Evolutionary conservation across 2,113 vertebrate genomes (phyloP), one percentile per base, ranked within the genome.

Genomic region (Peucedramus taeniatus): DNA sequence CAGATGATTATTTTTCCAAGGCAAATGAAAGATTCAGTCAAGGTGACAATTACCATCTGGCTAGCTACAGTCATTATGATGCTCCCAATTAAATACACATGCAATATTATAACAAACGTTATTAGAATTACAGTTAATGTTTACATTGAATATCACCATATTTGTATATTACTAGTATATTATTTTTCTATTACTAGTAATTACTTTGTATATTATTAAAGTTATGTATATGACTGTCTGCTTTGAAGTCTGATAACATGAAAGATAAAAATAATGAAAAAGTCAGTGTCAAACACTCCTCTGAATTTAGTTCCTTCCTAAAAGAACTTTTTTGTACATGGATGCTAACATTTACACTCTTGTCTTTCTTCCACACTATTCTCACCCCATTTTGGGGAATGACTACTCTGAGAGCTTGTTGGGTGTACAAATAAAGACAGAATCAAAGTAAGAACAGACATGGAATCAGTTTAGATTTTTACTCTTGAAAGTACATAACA

Each of bases 31-130:
- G 91, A 96, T 82, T 94, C 89, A 95, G 93, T 94, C 88, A 96
- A 96, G 91, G 83, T 97, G 97, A 97, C 96, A 97, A 90, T 96
- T 96, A 90, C 87, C 82, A 95, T 93, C 77, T 93, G 84, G 65
- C 57, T 87, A 79, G 37, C 53, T 87, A 63, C 1, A 2, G 20
- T 54, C 89, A 87, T 82, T 76, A 90, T 6, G 8, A 59, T 59
- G 26, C 33, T 89, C 57, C 27, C 51, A 90, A 74, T 45, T 59
- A 93, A 89, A 72, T 37, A 24, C 26, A 85, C 20, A 57, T 74
- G 21, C 40, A 89, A 23, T 49, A 47, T 72, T 65, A 40, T 50
- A 75, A 60, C 0, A 0, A n/a, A 51, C n/a, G 7, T 30, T 45
- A 45, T 57, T 47, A 71, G 49, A 30, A 51, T 57, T 69, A 65